Evolutionary conservation across 2,113 vertebrate genomes (phyloP).

Genomic region (Pelodiscus sinensis): DNA sequence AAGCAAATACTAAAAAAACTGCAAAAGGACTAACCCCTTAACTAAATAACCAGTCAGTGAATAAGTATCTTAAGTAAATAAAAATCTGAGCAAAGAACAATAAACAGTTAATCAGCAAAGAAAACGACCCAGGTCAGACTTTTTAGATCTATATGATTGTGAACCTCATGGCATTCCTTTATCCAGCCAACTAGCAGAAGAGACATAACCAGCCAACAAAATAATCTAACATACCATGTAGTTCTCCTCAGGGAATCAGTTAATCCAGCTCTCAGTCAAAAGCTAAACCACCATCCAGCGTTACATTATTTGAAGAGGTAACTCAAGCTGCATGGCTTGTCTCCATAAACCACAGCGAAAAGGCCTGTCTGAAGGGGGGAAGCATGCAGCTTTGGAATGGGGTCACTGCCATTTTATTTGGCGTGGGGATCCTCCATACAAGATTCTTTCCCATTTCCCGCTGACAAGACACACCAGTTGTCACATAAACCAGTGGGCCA

Average conservation of each 20-base stretch:
- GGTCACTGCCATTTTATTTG: background rate
- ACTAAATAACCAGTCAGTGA: background rate
- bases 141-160: background rate
- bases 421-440: background rate
- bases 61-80: background rate
- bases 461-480: background rate
- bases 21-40: background rate
- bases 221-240: background rate
- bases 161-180: background rate
- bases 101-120: background rate
- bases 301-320: background rate
- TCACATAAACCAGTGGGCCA: background rate
- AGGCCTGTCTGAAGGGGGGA: background rate
- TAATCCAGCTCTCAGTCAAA: background rate
- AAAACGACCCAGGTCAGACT: no score
- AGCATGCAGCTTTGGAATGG: background rate
- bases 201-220: background rate
- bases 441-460: background rate
- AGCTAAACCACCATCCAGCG: background rate
- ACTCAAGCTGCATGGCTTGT: background rate
- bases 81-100: background rate
- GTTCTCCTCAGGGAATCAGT: background rate
- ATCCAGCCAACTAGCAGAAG: background rate
- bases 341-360: background rate
- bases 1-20: background rate